phyloP scores from a whole-genome alignment of 2,888 invertebrate genomes.

The Agrotis segetum region DNA sequence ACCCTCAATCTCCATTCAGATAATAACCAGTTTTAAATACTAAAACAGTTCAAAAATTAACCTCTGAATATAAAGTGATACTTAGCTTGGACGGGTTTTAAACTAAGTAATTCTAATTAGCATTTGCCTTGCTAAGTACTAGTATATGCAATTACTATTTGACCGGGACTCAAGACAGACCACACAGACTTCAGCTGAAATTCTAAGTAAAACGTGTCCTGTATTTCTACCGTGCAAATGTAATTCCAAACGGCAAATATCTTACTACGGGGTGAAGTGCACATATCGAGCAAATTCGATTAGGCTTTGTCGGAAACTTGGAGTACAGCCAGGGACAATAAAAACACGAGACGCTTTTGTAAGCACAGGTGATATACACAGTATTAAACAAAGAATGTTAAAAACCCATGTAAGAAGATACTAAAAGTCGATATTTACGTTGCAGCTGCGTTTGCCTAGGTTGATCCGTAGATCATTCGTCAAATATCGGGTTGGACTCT shows the following conservation, averaged over 20 bases:
- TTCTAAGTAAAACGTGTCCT: conserved; percentile 27
- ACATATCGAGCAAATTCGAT: conserved; percentile 63
- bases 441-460: too few relatives aligned
- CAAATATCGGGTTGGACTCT: too few relatives aligned
- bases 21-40: conserved; percentile 22
- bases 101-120: conserved; percentile 49
- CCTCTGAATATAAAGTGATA: conserved; percentile 17
- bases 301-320: conserved; percentile 61
- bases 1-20: conserved; percentile 5
- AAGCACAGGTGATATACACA: conserved; percentile 52
- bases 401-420: conserved; percentile 1
- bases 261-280: conserved; percentile 53
- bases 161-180: conserved; percentile 3
- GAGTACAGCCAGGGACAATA: conserved; percentile 55
- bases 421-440: too few relatives aligned
- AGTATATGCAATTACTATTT: conserved; percentile 18
- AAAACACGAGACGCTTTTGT: conserved; percentile 51
- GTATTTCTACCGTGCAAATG: conserved; percentile 56
- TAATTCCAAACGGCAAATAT: conserved; percentile 65
- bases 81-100: conserved; percentile 7
- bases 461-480: too few relatives aligned
- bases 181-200: conserved; percentile 19
- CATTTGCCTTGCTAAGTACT: conserved; percentile 19
- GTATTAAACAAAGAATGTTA: conserved; percentile 39
- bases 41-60: conserved; percentile 11